phyloP scores from a whole-genome alignment of 2,797 vertebrate genomes.

The Thamnophis elegans region DNA sequence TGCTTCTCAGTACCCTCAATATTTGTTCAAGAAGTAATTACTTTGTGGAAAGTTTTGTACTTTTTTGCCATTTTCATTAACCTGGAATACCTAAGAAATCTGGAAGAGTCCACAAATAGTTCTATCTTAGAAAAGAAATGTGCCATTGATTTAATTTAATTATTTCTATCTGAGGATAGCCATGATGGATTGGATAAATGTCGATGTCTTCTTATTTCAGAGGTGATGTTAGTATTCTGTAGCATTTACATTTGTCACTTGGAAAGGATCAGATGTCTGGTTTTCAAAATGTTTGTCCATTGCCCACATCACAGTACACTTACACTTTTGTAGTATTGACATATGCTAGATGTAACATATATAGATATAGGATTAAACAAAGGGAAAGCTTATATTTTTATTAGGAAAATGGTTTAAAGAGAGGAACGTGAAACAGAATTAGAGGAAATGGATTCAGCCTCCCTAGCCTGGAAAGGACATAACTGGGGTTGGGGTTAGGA shows the following conservation, averaged over 20 bases:
- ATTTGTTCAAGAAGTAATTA: background rate
- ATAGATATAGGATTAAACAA: background rate
- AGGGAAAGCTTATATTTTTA: background rate
- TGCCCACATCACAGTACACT: background rate
- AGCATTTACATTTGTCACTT: background rate
- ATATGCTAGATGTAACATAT: background rate
- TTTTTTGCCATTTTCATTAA: background rate
- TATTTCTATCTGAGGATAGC: background rate
- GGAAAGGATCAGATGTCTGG: background rate
- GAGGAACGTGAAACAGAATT: background rate
- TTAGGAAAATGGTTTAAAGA: background rate
- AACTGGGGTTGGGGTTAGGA: too few species aligned
- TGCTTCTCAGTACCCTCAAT: background rate
- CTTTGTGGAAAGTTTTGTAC: background rate
- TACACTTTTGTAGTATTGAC: background rate
- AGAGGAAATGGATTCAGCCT: background rate
- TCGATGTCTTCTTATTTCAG: background rate
- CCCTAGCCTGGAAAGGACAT: too few species aligned
- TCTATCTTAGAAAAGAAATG: background rate
- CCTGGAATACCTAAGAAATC: background rate
- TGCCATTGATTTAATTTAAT: background rate
- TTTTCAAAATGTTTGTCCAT: background rate
- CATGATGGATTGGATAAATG: background rate
- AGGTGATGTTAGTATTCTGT: background rate
- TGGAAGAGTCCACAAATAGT: background rate